Base-by-base conservation (phyloP, 2,113 vertebrate species). In the Rhinoptilus africanus region DNA sequence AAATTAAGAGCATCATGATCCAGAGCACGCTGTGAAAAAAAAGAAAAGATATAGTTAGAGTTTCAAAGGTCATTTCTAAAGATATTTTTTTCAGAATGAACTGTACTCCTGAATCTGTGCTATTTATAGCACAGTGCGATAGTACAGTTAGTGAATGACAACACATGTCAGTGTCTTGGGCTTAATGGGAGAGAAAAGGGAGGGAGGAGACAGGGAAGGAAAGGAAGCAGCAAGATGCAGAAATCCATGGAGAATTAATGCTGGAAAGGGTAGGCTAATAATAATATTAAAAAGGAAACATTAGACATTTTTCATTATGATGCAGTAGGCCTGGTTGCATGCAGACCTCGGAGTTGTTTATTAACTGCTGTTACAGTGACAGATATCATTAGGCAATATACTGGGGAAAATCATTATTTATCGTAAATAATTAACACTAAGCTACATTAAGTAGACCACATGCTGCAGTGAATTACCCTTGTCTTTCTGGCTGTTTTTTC, bases 71-170 rank as follows among this genome's bases (percentile, higher is more conserved):
- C 73, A 93, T 77, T 27, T 85, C 90, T 63, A 62, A 92, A 92
- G 95, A 94, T 69, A 82, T 24, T 85, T 97, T 97, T 97, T 96
- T 95, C 89, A 90, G 86, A 95, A 92, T 94, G 56, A 95, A 85
- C 68, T 78, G 67, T 82, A 67, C 27, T 86, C 27, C 63, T 83
- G 85, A 93, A 92, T 91, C 77, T 82, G 32, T 88, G 54, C 93
- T 94, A 87, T 96, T 96, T 95, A 67, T 95, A 96, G 66, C 63
- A 78, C 67, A 77, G 17, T 21, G 28, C 57, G 87, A 37, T 39
- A 68, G 82, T 72, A 73, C 71, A 77, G 60, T 80, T 67, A 89
- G 57, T 83, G 86, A 93, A 51, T 92, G 92, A 78, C n/a, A 90
- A 76, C 57, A 67, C 56, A 48, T 83, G 56, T 35, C 62, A 63